Base-by-base conservation (phyloP, 2,797 vertebrate genomes). In the Cebuella pygmaea region DNA sequence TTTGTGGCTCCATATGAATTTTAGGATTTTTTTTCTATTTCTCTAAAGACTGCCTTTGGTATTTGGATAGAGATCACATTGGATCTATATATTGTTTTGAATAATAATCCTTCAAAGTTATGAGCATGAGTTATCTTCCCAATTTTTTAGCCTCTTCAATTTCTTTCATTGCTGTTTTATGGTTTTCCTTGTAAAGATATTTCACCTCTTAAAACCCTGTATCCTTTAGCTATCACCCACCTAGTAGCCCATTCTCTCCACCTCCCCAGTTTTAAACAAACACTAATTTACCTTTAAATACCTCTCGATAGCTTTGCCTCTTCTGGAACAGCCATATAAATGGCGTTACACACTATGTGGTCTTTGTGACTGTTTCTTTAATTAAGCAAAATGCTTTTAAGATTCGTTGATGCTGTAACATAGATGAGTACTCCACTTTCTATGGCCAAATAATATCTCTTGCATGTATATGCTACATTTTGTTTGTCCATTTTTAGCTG, bases 321-420 rank as follows among this genome's bases (percentile, higher is more conserved):
- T 67, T 74, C 50, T 39, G 5, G 14, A 33, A 26, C 20, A 61
- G 80, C 80, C 27, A 85, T 50, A 85, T 80, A 70, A 82, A 82
- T 41, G 8, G 13, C 52, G 11, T 83, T 15, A 67, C 67, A 48
- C 1, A 70, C 20, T 75, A 30, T 67, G 5, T 90, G 8, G 10
- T 70, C 39, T 81, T 46, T 61, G 30, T 87, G 26, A 80, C 39
- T 85, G 50, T 50, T 27, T 48, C 15, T 94, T 81, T 87, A 36
- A 76, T 74, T 90, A 48, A 82, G 55, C 20, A 91, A 90, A 76
- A 33, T 76, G n/a, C 70, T 87, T 96, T 94, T 27, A 82, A 67
- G 67, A 70, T 82, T 82, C 78, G 30, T 44, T 44, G 67, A 84
- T 92, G 10, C 52, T 82, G 26, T 41, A 88, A 3, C 41, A 50